Base-by-base conservation (phyloP, 2,888 invertebrate genomes). In the Trissolcus japonicus region DNA sequence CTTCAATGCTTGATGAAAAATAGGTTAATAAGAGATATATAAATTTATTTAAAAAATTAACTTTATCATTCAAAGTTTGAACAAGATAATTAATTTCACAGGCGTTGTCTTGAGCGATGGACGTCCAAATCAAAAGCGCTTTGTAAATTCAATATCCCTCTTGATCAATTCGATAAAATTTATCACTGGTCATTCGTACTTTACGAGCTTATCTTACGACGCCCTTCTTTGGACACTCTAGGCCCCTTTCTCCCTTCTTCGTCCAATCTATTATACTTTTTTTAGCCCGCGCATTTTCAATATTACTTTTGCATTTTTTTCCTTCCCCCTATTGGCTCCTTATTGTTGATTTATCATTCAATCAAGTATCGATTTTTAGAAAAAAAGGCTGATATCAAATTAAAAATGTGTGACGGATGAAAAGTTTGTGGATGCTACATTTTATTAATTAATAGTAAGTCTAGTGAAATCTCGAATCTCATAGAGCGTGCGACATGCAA, bases 121-220 rank as follows among this genome's bases (percentile, higher is more conserved):
- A 9, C 4, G 21, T 6, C 54, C 17, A 13, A 53, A 59, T 67
- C 53, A 59, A 54, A 55, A 43, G 48, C 51, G 46, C 43, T 73
- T 59, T 73, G 55, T 73, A 66, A 66, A 60, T 73, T 66, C 63
- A 72, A 62, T 57, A 57, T 29, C 46, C 56, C 65, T n/a, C 54
- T 35, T 60, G 59, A 73, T 73, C 66, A 61, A 73, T 73, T 73
- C 50, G 59, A 66, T 50, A 35, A 66, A 35, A 35, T 73, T 73
- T 66, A 73, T 73, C 51, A 65, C 48, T 25, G 66, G 60, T 73
- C 67, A 74, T 74, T 74, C 61, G 35, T 65, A 55, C 48, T 73
- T 73, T 66, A 73, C 60, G 65, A 73, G 72, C 72, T 66, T 73
- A 73, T 73, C 72, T 66, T 55, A 29, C 57, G 53, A 59, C 65